These are phyloP conservation scores for Entomobrya multifasciata DNA, from an alignment of 2,888 invertebrate species.

Conservation along the genomic window DNA sequence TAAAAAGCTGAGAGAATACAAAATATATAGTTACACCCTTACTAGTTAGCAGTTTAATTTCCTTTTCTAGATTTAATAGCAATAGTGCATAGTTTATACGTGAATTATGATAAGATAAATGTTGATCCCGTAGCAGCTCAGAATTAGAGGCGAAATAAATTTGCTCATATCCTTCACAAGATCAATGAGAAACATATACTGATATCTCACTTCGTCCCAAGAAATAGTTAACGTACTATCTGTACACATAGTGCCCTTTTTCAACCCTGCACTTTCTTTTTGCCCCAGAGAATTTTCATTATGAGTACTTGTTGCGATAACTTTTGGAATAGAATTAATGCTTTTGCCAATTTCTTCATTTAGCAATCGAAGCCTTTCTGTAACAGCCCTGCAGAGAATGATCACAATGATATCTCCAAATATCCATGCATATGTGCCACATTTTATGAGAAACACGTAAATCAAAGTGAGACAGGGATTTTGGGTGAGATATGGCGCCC, in stretches of 20 bases:
- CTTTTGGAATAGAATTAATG: too few species aligned
- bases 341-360: background rate
- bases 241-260: background rate
- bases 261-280: too few species aligned
- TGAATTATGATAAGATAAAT: conserved; percentile 33
- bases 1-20: conserved; percentile 30
- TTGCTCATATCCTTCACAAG: conserved; percentile 6
- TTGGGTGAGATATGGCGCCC: background rate
- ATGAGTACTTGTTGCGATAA: too few species aligned
- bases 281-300: too few species aligned
- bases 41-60: too few species aligned
- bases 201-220: conserved; percentile 15
- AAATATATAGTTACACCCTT: too few species aligned
- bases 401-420: conserved; percentile 31
- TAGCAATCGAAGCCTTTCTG: background rate
- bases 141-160: conserved; percentile 47
- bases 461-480: background rate
- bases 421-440: conserved; percentile 30
- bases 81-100: too few species aligned
- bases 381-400: conserved; percentile 24
- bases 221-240: too few species aligned
- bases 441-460: conserved; percentile 1
- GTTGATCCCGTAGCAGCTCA: conserved; percentile 48
- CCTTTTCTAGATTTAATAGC: background rate
- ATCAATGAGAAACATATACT: background rate